phyloP scores from a whole-genome alignment of 2,797 vertebrate species.

The Monodelphis domestica region DNA sequence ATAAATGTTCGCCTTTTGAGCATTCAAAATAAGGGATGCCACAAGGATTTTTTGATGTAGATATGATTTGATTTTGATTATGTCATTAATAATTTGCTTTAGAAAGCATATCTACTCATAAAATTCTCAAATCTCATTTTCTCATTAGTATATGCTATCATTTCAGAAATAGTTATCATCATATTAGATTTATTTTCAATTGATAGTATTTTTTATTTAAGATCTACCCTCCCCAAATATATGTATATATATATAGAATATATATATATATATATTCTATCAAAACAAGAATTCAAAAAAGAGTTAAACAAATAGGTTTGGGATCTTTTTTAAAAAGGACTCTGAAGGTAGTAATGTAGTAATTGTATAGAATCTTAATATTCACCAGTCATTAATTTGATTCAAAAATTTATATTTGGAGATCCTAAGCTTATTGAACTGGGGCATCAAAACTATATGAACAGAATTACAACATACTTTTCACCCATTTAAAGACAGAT shows the following conservation, averaged over 20 bases:
- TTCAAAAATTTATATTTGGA: background rate
- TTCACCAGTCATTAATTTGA: background rate
- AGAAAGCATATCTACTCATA: background rate
- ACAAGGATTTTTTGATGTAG: background rate
- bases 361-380: background rate
- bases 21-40: background rate
- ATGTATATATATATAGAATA: too few relatives aligned
- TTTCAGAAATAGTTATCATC: background rate
- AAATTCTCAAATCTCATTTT: background rate
- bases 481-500: too few relatives aligned
- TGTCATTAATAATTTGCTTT: background rate
- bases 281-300: background rate
- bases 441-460: background rate
- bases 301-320: background rate
- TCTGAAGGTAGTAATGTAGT: background rate
- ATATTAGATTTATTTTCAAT: background rate
- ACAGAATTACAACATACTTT: too few relatives aligned
- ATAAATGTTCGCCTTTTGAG: background rate
- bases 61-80: slow-evolving; percentile 10
- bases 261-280: background rate
- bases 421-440: background rate
- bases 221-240: too few relatives aligned
- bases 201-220: background rate
- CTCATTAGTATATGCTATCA: background rate
- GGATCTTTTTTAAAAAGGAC: background rate